Conservation (phyloP, 2,888 invertebrate genomes). For the Odontocerum albicorne region DNA sequence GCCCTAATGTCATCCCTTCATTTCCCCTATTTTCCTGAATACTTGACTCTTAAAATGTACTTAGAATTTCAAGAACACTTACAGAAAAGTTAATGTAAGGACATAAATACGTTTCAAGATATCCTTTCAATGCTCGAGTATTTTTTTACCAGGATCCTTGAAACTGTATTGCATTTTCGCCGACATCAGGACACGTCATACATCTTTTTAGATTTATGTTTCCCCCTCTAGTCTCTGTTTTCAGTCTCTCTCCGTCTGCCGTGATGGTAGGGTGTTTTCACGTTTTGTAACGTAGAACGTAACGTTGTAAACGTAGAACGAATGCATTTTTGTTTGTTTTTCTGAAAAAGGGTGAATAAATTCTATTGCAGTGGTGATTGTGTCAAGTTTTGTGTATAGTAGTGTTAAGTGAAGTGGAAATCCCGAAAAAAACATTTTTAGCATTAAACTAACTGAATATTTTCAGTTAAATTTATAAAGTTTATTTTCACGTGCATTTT, state of each 20-base stretch:
- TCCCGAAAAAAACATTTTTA: too few relatives aligned
- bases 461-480: too few relatives aligned
- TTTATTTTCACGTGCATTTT: too few relatives aligned
- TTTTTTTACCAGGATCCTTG: neutral
- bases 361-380: too few relatives aligned
- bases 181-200: neutral
- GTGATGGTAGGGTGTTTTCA: too few relatives aligned
- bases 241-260: neutral
- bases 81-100: neutral
- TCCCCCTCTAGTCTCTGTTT: conserved; percentile 1
- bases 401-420: too few relatives aligned
- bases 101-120: too few relatives aligned
- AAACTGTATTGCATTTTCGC: neutral
- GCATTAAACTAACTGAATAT: too few relatives aligned
- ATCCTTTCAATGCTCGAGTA: too few relatives aligned
- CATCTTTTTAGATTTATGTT: conserved; percentile 9
- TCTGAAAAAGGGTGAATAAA: neutral
- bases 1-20: neutral
- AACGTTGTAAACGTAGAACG: too few relatives aligned
- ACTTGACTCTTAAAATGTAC: neutral
- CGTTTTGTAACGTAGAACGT: too few relatives aligned
- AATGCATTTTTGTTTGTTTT: neutral
- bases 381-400: too few relatives aligned
- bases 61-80: neutral
- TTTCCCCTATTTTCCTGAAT: conserved; percentile 3